Evolutionary conservation across 2,797 vertebrate species (phyloP), one percentile per base, ranked within the genome.

Genomic region (Odontamblyopus lacepedii): DNA sequence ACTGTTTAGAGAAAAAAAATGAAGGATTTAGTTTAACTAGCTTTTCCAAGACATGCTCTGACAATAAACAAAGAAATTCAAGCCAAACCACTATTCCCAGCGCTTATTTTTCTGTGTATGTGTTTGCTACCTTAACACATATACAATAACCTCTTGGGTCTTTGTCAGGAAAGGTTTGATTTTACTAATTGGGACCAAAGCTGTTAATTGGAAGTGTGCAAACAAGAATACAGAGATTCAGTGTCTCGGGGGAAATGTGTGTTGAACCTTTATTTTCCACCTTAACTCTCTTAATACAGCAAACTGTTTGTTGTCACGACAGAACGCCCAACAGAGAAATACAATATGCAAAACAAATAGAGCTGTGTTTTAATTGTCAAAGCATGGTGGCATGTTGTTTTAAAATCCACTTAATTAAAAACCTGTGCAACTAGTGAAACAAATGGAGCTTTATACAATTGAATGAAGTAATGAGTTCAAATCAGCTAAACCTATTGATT

Each of bases 151-250:
- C 92, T 87, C 83, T 64, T 74, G 90, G 87, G 90, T 66, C 74
- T 87, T 83, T 76, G 77, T 87, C 76, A 85, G 77, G 72, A 57
- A 88, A 87, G 70, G 81, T 81, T 91, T 92, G 88, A 92, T 91
- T 90, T 89, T 83, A 79, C 88, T 93, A 93, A 94, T 93, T 93
- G 92, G 88, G 88, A 90, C 79, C 88, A 88, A 89, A 83, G 89
- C 84, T 88, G 82, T 89, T 91, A 93, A 92, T 92, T 93, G 92
- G 88, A 84, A 87, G 78, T 87, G 83, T 83, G 84, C 82, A 91
- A 92, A 87, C 80, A 88, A 82, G 80, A 86, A 84, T 67, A 85
- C 79, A 51, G 78, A 84, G 83, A 90, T 89, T 81, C 44, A 80
- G 76, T 65, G 59, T 69, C 90, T 85, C 86, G 55, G 69, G 91